phyloP scores from a whole-genome alignment of 2,113 vertebrate species.

The Pyxicephalus adspersus region DNA sequence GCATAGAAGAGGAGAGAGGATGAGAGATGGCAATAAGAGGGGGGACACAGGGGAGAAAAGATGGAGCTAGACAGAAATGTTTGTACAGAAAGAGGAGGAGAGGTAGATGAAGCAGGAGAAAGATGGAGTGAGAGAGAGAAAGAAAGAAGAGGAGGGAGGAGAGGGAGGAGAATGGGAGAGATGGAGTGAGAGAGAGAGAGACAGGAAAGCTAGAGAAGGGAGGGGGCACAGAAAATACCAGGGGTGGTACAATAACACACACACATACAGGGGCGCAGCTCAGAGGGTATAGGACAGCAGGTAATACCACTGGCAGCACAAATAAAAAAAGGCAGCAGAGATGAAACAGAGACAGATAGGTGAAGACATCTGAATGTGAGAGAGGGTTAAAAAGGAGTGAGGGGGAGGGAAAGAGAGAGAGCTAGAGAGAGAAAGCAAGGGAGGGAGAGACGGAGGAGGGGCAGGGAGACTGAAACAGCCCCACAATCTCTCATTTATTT shows the following conservation, averaged over 20 bases:
- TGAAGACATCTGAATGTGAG: constrained; percentile 25
- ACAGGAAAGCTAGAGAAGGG: background rate
- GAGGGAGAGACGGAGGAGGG: constrained; percentile 50
- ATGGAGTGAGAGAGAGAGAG: background rate
- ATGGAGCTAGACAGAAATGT: constrained; percentile 40
- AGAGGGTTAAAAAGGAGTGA: constrained; percentile 36
- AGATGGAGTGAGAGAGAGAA: constrained; percentile 28
- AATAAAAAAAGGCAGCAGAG: constrained; percentile 24
- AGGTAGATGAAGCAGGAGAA: constrained; percentile 26
- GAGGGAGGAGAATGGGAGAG: constrained; percentile 21
- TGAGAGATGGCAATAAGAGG: background rate
- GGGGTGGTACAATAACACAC: constrained; percentile 13
- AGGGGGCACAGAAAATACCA: background rate
- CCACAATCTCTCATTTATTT: constrained; percentile 57
- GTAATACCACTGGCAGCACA: constrained; percentile 7
- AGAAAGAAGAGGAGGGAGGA: background rate
- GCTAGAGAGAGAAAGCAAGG: constrained; percentile 22
- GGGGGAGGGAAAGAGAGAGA: constrained; percentile 8
- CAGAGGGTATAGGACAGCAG: constrained; percentile 18
- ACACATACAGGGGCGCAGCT: constrained; percentile 1
- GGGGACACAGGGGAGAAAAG: constrained; percentile 8
- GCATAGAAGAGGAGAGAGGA: background rate
- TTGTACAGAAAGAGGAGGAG: constrained; percentile 40
- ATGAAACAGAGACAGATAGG: constrained; percentile 33
- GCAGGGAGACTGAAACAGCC: constrained; percentile 52